Evolutionary conservation across 2,888 invertebrate species (phyloP).

Genomic region (Diloba caeruleocephala): DNA sequence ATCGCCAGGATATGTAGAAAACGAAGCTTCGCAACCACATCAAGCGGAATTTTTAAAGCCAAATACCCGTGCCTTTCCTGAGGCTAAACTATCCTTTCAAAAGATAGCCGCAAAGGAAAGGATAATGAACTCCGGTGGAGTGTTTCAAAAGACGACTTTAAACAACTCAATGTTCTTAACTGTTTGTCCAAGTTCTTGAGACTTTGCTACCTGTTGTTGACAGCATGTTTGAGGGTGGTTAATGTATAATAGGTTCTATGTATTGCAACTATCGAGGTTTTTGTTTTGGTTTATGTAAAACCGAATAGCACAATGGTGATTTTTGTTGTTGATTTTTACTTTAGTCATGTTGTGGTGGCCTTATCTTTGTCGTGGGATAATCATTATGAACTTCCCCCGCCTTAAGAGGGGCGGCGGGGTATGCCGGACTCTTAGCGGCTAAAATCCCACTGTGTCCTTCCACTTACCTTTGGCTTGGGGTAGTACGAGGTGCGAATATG

Average conservation of each 20-base stretch:
- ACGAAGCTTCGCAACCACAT: constrained; percentile 37
- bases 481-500: too few species aligned
- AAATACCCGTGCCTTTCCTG: constrained; percentile 35
- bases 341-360: too few species aligned
- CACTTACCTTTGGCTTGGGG: too few species aligned
- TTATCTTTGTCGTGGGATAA: too few species aligned
- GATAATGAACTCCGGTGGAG: constrained; percentile 53
- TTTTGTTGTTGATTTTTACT: too few species aligned
- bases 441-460: too few species aligned
- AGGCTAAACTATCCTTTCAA: constrained; percentile 50
- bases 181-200: constrained; percentile 41
- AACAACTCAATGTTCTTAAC: constrained; percentile 53
- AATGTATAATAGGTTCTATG: constrained; percentile 22
- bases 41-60: constrained; percentile 38
- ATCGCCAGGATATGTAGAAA: constrained; percentile 47
- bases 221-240: constrained; percentile 30
- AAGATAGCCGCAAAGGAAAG: constrained; percentile 54
- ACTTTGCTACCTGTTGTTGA: constrained; percentile 37
- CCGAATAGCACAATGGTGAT: too few species aligned
- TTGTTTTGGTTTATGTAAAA: not conserved
- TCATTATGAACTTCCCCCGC: too few species aligned
- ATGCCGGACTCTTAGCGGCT: too few species aligned
- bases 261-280: constrained; percentile 1
- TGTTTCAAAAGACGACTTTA: constrained; percentile 52
- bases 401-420: too few species aligned